These are phyloP conservation scores for Oxyscelio sp. DNA, from an alignment of 2,888 invertebrate genomes.

Conservation along the genomic window DNA sequence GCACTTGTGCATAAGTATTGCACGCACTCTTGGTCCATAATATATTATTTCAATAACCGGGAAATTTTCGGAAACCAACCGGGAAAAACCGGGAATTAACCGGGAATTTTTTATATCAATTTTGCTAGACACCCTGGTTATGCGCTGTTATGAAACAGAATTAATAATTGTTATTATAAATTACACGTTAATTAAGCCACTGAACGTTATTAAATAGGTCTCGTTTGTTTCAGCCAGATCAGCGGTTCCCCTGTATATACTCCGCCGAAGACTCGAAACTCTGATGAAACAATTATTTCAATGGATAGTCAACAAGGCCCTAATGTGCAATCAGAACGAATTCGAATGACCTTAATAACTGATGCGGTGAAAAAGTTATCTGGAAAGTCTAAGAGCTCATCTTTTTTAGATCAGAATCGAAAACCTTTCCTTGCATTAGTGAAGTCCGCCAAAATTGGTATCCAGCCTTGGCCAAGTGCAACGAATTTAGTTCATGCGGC, in stretches of 20 bases:
- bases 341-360: constrained; percentile 72
- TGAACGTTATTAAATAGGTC: constrained; percentile 80
- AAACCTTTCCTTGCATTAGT: constrained; percentile 81
- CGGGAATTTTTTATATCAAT: no score
- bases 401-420: constrained; percentile 79
- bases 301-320: constrained; percentile 82
- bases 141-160: no score
- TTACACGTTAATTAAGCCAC: no score
- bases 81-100: no score
- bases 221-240: constrained; percentile 88
- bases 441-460: constrained; percentile 77
- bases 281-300: constrained; percentile 85
- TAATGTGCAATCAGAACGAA: constrained; percentile 70
- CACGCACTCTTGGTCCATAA: no score
- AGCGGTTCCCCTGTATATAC: constrained; percentile 83
- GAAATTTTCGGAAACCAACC: no score
- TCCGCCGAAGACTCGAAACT: constrained; percentile 82
- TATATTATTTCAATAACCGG: no score
- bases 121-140: no score
- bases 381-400: constrained; percentile 70
- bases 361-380: constrained; percentile 82
- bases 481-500: constrained; percentile 80
- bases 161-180: no score
- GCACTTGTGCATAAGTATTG: no score
- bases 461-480: constrained; percentile 86